phyloP scores from a whole-genome alignment of 2,888 invertebrate genomes.

The Eilema depressum region DNA sequence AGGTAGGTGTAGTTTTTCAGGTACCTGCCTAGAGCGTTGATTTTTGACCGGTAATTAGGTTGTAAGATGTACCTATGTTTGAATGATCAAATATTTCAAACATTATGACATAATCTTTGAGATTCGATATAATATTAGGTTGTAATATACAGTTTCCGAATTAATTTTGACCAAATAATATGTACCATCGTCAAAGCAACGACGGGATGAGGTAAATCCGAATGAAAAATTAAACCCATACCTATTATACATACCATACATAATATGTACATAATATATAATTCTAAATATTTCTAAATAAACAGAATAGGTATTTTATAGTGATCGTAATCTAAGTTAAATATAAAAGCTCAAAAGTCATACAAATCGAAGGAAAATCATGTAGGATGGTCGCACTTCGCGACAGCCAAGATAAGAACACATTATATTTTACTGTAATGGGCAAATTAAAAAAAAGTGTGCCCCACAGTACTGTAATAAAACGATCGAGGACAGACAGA shows the following conservation, averaged over 20 bases:
- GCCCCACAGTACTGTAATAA: slow-evolving; percentile 73
- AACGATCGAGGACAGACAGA: slow-evolving; percentile 60
- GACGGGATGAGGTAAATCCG: neutral
- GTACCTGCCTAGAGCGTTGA: neutral
- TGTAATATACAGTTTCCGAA: no score
- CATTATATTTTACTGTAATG: neutral
- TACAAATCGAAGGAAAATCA: neutral
- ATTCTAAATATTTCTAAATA: no score
- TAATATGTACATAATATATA: no score
- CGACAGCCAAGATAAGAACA: neutral
- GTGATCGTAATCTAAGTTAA: neutral
- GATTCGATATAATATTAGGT: neutral
- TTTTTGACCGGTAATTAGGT: neutral
- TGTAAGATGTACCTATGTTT: neutral
- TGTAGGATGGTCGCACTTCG: neutral
- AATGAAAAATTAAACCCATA: neutral
- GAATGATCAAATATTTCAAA: neutral
- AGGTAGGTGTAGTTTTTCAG: neutral
- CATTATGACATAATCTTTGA: neutral
- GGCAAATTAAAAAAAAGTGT: slow-evolving; percentile 56
- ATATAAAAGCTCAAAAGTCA: neutral
- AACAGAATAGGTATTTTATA: neutral
- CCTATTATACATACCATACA: neutral
- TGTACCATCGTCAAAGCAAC: no score
- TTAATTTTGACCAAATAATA: no score